Conservation (phyloP, 2,888 invertebrate genomes). For the Pristionchus fissidentatus region DNA sequence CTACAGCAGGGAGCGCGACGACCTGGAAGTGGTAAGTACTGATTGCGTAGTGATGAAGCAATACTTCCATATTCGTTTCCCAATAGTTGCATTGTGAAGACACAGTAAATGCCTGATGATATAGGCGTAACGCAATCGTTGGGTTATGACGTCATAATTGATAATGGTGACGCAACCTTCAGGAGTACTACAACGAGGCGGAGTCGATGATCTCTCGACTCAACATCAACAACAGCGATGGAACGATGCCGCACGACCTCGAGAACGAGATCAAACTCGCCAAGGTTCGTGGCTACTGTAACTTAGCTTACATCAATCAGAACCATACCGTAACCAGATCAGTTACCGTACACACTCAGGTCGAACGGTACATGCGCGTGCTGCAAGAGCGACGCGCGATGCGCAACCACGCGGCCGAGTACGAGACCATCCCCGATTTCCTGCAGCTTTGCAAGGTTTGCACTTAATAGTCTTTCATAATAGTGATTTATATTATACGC, state of each 20-base stretch:
- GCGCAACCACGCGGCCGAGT: not conserved
- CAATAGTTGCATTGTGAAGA: not conserved
- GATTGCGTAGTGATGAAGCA: not conserved
- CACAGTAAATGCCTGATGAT: too few relatives aligned
- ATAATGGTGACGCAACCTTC: not conserved
- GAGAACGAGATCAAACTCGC: slow-evolving; percentile 25
- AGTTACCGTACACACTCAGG: slow-evolving; percentile 5
- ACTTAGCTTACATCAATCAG: not conserved
- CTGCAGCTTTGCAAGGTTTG: not conserved
- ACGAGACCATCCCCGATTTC: slow-evolving; percentile 20
- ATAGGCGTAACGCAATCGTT: too few relatives aligned
- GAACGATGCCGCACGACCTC: not conserved
- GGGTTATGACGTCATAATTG: too few relatives aligned
- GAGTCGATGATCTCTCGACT: slow-evolving; percentile 35
- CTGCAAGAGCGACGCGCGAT: slow-evolving; percentile 28
- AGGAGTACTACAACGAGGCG: slow-evolving; percentile 45
- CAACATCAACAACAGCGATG: not conserved
- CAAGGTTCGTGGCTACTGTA: not conserved
- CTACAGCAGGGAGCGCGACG: slow-evolving; percentile 23
- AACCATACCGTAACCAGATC: not conserved
- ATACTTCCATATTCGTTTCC: not conserved
- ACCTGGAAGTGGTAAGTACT: not conserved
- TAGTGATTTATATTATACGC: too few relatives aligned
- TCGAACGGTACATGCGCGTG: slow-evolving; percentile 28
- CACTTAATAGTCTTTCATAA: too few relatives aligned